Percentiles rank a stretch among this genome's conserved stretches.
Conservation (phyloP, 2,888 invertebrate species). For the Scaptomyza tumidula region DNA sequence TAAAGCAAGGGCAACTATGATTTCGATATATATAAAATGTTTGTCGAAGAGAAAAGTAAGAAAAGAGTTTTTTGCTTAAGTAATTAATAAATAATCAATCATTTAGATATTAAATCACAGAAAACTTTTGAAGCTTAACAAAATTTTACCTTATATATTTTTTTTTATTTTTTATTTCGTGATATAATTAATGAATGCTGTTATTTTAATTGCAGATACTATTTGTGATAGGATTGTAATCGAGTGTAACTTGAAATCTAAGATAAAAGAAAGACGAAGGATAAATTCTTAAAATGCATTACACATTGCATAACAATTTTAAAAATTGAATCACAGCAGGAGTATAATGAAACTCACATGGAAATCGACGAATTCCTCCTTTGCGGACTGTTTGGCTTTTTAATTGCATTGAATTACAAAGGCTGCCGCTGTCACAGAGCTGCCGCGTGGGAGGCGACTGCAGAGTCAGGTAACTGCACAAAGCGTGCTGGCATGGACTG, state of each 20-base stretch:
- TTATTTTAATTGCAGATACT: neutral
- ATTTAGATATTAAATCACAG: too few species aligned
- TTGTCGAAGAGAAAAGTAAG: neutral
- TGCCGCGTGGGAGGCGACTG: neutral
- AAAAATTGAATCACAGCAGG: neutral
- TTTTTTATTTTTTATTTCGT: too few species aligned
- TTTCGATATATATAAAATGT: neutral
- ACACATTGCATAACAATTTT: neutral
- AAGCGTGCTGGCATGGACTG: conserved; percentile 14
- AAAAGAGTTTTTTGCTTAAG: too few species aligned
- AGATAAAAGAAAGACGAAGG: neutral
- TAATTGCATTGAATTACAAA: conserved; percentile 67
- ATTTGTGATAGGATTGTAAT: neutral
- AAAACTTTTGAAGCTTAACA: too few species aligned
- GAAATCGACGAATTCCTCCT: conserved; percentile 15
- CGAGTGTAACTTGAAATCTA: neutral
- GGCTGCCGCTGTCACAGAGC: conserved; percentile 33
- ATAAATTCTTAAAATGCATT: neutral
- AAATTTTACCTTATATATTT: too few species aligned
- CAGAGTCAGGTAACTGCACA: conserved; percentile 1
- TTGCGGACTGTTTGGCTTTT: conserved; percentile 39
- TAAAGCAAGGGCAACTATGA: neutral
- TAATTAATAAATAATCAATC: too few species aligned
- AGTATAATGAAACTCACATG: neutral
- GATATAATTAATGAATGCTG: too few species aligned